These are phyloP conservation scores for Acanthosepion esculentum DNA, from an alignment of 2,888 invertebrate species.

Conservation along the genomic window DNA sequence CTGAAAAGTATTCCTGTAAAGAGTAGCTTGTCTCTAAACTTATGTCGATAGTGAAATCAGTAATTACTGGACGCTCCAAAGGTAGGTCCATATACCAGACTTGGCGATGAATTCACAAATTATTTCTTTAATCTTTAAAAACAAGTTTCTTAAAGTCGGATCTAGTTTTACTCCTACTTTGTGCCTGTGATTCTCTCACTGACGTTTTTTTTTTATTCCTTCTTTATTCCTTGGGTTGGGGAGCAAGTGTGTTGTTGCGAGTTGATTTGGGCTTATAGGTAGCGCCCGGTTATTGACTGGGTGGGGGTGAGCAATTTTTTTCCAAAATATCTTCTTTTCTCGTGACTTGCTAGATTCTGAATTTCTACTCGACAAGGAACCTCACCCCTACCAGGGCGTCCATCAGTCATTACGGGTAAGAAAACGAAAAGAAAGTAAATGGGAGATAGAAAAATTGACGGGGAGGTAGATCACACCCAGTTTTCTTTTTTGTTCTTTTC, in stretches of 20 bases:
- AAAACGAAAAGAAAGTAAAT: neutral
- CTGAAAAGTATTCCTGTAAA: too few species aligned
- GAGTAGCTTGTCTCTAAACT: too few species aligned
- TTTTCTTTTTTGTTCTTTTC: too few species aligned
- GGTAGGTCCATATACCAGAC: neutral
- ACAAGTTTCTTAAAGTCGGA: neutral
- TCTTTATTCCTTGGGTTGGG: neutral
- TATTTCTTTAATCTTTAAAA: neutral
- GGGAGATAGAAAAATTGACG: neutral
- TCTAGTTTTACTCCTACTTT: neutral
- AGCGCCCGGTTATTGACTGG: neutral
- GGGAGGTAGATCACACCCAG: neutral
- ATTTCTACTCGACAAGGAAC: neutral
- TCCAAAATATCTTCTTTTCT: neutral
- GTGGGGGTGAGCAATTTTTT: neutral
- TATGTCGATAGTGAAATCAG: too few species aligned
- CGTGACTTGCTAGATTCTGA: neutral
- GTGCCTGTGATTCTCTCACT: neutral
- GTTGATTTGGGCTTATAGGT: neutral
- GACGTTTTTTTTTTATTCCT: neutral
- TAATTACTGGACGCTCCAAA: neutral
- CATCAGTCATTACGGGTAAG: neutral
- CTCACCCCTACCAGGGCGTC: neutral
- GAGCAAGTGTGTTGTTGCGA: too few species aligned
- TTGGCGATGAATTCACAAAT: neutral